A percentile compares a stretch with the other conserved stretches of the same genome.
Conservation (phyloP, 2,113 vertebrate species). For the Eptatretus burgeri region DNA sequence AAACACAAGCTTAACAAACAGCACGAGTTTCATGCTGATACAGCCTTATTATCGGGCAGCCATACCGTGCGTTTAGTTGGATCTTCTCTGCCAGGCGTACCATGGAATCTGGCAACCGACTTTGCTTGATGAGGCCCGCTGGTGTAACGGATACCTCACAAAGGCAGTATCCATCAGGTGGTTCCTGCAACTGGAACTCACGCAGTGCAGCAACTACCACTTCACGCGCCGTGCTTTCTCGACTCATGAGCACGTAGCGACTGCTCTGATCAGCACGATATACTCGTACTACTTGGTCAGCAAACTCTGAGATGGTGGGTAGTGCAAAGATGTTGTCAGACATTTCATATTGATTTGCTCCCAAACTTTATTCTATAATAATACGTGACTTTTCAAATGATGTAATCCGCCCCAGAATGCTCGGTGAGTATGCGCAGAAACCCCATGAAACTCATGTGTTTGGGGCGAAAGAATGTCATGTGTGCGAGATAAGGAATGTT, state of each 20-base stretch:
- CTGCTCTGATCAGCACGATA: constrained; percentile 91
- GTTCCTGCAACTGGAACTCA: constrained; percentile 41
- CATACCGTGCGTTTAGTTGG: constrained; percentile 67
- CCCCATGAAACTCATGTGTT: too few relatives aligned
- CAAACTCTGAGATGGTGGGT: constrained; percentile 29
- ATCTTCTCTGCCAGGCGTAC: constrained; percentile 82
- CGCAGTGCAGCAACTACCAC: constrained; percentile 53
- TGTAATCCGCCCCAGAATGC: too few relatives aligned
- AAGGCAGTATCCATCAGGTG: constrained; percentile 48
- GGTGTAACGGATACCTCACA: constrained; percentile 76
- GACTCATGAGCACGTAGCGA: constrained; percentile 90
- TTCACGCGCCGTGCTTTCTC: constrained; percentile 84
- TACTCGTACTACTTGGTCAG: constrained; percentile 76
- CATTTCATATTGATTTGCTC: too few relatives aligned
- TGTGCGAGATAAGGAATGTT: too few relatives aligned
- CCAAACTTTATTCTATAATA: too few relatives aligned
- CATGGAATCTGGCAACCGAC: constrained; percentile 63
- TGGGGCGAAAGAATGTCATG: too few relatives aligned
- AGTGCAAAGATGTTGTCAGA: too few relatives aligned
- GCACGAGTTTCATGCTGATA: too few relatives aligned
- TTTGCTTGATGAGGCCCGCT: constrained; percentile 74
- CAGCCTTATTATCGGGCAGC: background rate
- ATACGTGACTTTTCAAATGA: too few relatives aligned
- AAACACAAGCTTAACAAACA: too few relatives aligned
- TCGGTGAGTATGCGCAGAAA: too few relatives aligned